These are phyloP conservation scores for Cinara cedri DNA, from an alignment of 2,888 invertebrate genomes.

Conservation along the genomic window DNA sequence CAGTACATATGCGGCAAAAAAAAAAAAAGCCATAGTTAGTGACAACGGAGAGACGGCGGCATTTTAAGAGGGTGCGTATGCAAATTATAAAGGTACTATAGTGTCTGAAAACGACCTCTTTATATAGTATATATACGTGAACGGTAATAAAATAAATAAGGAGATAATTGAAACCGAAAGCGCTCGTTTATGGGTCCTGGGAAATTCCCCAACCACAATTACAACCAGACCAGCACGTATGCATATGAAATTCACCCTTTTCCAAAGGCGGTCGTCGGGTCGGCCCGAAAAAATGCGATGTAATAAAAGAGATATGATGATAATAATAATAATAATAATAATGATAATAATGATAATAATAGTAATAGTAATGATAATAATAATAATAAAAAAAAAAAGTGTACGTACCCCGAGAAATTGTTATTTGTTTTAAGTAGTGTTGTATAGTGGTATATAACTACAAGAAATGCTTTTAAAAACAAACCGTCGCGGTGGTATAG, in stretches of 20 bases:
- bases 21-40: constrained; percentile 35
- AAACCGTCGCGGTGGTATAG: constrained; percentile 15
- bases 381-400: constrained; percentile 20
- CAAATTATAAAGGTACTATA: constrained; percentile 55
- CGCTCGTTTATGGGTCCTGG: constrained; percentile 54
- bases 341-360: constrained; percentile 17
- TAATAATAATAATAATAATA: constrained; percentile 34
- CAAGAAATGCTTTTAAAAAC: constrained; percentile 42
- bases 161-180: constrained; percentile 57
- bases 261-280: constrained; percentile 14
- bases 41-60: constrained; percentile 32
- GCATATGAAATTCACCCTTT: constrained; percentile 50
- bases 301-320: constrained; percentile 50
- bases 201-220: constrained; percentile 54
- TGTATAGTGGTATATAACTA: constrained; percentile 18
- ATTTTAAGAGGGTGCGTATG: constrained; percentile 55
- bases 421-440: constrained; percentile 48
- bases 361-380: constrained; percentile 20
- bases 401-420: constrained; percentile 34
- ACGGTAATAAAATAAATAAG: constrained; percentile 57
- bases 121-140: constrained; percentile 53
- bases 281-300: constrained; percentile 48
- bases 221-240: constrained; percentile 51
- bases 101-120: constrained; percentile 57
- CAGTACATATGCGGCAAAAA: neutral